These are phyloP conservation scores for Standfussiana lucernea DNA, from an alignment of 2,888 invertebrate species.

Conservation along the genomic window DNA sequence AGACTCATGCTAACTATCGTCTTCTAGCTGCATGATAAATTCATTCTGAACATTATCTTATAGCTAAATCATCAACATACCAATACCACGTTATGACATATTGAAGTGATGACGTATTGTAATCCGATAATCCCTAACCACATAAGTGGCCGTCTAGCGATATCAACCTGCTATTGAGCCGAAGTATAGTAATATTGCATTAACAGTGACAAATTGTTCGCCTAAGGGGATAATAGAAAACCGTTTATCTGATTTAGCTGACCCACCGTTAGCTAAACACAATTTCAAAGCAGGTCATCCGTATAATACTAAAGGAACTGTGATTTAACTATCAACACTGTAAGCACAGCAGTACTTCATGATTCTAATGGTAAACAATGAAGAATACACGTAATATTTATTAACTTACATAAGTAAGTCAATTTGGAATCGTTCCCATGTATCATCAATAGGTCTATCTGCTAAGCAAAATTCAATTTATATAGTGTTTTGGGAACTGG, in stretches of 20 bases:
- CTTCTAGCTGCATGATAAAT: neutral
- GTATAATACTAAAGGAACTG: slow-evolving; percentile 13
- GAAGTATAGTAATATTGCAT: slow-evolving; percentile 52
- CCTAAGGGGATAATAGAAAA: slow-evolving; percentile 51
- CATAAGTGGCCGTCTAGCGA: slow-evolving; percentile 13
- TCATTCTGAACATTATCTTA: neutral
- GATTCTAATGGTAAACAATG: neutral
- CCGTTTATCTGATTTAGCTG: slow-evolving; percentile 53
- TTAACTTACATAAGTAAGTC: neutral
- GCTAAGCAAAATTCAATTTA: no score
- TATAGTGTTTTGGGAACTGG: no score
- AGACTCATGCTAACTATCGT: neutral
- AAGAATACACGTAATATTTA: neutral
- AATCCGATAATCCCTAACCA: slow-evolving; percentile 36
- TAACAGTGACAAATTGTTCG: slow-evolving; percentile 52
- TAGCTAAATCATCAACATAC: slow-evolving; percentile 6
- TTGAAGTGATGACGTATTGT: slow-evolving; percentile 20
- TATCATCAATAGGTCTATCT: no score
- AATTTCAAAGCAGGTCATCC: slow-evolving; percentile 35
- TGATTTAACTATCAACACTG: neutral
- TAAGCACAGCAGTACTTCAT: slow-evolving; percentile 3
- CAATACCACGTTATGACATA: neutral
- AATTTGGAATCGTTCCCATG: neutral
- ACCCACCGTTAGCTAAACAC: slow-evolving; percentile 30
- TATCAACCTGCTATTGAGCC: slow-evolving; percentile 32